Conservation (phyloP, 2,888 invertebrate species). For the Pachliopta kotzebuea region DNA sequence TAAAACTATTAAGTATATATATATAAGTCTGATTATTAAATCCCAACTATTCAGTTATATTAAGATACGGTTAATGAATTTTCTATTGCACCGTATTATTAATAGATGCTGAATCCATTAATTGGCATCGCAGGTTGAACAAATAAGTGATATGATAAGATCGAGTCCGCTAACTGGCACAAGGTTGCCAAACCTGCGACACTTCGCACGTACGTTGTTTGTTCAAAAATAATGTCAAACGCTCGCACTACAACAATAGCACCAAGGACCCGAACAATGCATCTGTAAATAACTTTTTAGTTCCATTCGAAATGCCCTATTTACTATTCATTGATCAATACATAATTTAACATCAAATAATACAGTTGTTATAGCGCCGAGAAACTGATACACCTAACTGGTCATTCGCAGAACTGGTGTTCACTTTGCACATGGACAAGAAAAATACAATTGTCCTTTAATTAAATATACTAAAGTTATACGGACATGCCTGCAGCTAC, state of each 20-base stretch:
- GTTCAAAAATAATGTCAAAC: constrained; percentile 63
- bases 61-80: not conserved
- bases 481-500: too few relatives aligned
- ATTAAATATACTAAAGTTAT: not conserved
- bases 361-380: too few relatives aligned
- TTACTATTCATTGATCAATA: not conserved
- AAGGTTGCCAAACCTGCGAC: constrained; percentile 48
- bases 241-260: constrained; percentile 37
- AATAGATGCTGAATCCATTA: constrained; percentile 25
- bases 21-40: too few relatives aligned
- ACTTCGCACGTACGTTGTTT: constrained; percentile 48
- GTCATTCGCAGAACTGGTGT: too few relatives aligned
- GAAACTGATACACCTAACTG: too few relatives aligned
- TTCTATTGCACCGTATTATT: not conserved
- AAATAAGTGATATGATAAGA: constrained; percentile 49
- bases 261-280: constrained; percentile 24
- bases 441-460: not conserved
- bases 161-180: constrained; percentile 51
- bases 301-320: constrained; percentile 11
- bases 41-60: not conserved
- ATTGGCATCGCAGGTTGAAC: constrained; percentile 8
- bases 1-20: too few relatives aligned
- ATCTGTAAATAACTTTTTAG: constrained; percentile 14
- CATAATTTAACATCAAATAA: not conserved
- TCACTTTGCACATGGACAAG: too few relatives aligned